A percentile compares a stretch with the other conserved stretches of the same genome.
Evolutionary conservation across 2,797 vertebrate genomes (phyloP).

Genomic region (Mus spretus): DNA sequence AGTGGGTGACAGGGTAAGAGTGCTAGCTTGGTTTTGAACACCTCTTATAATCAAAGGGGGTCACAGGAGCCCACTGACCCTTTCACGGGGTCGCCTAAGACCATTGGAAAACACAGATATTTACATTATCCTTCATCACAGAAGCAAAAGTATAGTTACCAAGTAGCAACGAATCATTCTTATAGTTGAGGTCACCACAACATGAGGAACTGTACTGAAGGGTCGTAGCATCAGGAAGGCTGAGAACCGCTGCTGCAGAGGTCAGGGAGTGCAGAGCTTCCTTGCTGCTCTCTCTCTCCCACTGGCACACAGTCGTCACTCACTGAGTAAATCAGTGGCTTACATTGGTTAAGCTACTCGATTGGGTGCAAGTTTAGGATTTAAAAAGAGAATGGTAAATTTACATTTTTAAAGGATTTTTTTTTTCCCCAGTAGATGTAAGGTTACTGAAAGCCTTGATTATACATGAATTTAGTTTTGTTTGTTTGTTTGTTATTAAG

Average conservation of each 20-base stretch:
- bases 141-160: neutral
- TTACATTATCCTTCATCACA: neutral
- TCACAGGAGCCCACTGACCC: neutral
- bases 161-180: neutral
- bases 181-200: neutral
- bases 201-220: neutral
- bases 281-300: conserved; percentile 14
- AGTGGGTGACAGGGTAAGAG: neutral
- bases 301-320: neutral
- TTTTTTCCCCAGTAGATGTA: conserved; percentile 40
- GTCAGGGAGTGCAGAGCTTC: neutral
- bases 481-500: conserved; percentile 36
- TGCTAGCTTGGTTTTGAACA: conserved; percentile 33
- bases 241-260: neutral
- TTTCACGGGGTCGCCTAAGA: neutral
- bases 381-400: conserved; percentile 46
- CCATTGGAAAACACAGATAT: neutral
- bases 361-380: conserved; percentile 33
- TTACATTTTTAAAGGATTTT: conserved; percentile 46
- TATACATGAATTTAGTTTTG: neutral
- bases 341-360: neutral
- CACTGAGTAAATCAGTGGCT: conserved; percentile 7
- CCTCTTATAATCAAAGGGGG: neutral
- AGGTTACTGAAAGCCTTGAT: conserved; percentile 47
- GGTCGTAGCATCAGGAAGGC: neutral